Conservation (phyloP, 2,113 vertebrate species). For the Poicephalus meyeri region DNA sequence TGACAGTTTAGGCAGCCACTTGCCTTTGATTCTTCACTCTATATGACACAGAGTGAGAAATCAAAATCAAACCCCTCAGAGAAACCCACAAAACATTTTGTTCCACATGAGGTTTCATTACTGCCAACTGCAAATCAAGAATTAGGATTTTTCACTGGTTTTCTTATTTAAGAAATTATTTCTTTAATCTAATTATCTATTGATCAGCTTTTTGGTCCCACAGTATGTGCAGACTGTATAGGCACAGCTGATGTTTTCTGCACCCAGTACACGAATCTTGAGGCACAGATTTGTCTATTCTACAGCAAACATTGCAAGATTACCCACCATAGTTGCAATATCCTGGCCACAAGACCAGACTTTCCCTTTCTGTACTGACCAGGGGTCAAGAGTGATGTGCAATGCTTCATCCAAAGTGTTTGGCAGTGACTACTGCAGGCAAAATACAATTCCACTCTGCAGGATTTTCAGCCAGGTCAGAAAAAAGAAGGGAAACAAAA, state of each 20-base stretch:
- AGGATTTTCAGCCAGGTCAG: neutral
- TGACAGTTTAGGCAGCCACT: neutral
- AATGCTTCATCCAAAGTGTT: neutral
- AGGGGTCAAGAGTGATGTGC: neutral
- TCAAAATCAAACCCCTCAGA: neutral
- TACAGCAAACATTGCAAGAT: neutral
- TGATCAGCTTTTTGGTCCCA: neutral
- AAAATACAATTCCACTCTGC: neutral
- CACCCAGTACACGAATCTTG: neutral
- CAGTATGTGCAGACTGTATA: accelerated
- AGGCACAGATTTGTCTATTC: neutral
- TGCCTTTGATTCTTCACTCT: neutral
- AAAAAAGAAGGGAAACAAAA: neutral
- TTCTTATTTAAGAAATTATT: neutral
- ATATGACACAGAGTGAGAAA: neutral
- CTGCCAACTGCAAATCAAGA: neutral
- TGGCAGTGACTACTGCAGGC: neutral
- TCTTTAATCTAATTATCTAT: neutral
- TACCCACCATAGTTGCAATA: neutral
- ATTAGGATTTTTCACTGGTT: neutral
- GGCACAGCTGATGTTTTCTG: neutral
- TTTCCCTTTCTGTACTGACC: neutral
- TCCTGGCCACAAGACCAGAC: neutral
- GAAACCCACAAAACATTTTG: neutral
- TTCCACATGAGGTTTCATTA: neutral